phyloP scores from a whole-genome alignment of 2,888 invertebrate species.

The Microctonus hyperodae region DNA sequence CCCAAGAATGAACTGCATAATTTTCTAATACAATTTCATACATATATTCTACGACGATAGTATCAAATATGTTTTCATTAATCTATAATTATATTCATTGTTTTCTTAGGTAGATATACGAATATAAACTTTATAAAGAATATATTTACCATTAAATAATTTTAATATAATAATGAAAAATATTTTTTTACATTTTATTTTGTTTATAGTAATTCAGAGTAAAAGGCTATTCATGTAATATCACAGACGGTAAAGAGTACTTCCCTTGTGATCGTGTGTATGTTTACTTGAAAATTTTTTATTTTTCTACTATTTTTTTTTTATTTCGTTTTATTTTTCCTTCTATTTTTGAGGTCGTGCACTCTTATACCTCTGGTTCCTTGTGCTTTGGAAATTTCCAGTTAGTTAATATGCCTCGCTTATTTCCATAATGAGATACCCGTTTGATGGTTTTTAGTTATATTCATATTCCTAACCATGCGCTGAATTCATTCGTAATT shows the following conservation, averaged over 20 bases:
- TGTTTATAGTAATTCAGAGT: background rate
- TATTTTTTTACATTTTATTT: background rate
- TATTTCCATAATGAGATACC: constrained; percentile 38
- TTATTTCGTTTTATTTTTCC: too few species aligned
- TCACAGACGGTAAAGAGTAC: background rate
- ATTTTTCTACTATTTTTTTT: too few species aligned
- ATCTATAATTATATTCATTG: background rate
- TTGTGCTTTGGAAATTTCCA: constrained; percentile 24
- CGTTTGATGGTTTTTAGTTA: background rate
- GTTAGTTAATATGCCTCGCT: constrained; percentile 45
- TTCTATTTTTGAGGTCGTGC: constrained; percentile 27
- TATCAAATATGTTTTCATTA: background rate
- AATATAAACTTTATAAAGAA: background rate
- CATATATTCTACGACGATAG: background rate
- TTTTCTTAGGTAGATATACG: background rate
- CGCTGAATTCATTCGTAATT: background rate
- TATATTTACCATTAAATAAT: background rate
- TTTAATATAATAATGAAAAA: background rate
- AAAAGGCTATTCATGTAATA: background rate
- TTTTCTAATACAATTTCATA: background rate
- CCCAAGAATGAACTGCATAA: background rate
- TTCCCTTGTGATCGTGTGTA: background rate
- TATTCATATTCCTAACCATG: background rate
- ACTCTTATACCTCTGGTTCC: constrained; percentile 28
- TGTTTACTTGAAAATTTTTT: background rate